Base-by-base conservation (phyloP, 2,113 vertebrate species). In the Crocuta crocuta region DNA sequence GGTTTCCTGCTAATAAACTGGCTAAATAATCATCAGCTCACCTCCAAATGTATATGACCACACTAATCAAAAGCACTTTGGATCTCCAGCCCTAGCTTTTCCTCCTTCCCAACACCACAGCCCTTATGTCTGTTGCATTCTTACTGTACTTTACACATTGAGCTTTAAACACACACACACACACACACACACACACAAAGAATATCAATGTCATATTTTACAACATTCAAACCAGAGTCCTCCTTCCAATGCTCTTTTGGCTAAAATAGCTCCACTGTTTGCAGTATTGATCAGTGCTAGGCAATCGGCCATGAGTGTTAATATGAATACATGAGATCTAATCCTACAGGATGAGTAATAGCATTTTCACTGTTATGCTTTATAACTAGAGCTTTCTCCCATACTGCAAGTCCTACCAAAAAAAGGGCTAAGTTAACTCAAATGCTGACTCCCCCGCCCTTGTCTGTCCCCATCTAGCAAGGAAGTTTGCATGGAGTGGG, bases 1-100 rank as follows among this genome's bases (percentile, higher is more conserved):
- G 79, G 83, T 84, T 97, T 95, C 92, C 83, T 87, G 86, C 95
- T 95, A 92, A 93, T 90, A 83, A 92, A 96, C 53, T 26, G 86
- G 68, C 61, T 82, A 84, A 91, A 73, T 39, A 66, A 92, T 96
- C 94, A 71, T 82, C 4, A 70, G 89, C 63, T 93, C 63, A 53
- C 79, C 89, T 97, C 86, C 74, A 87, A 90, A 80, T 53, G 39
- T 31, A 48, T 3, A 68, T 0, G 2, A 48, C 79, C 48, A 78
- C 28, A 58, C 94, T 71, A 48, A 58, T 83, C 82, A 15, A 43
- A 65, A 86, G 58, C 3, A 8, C 71, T 65, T 94, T 43, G 0
- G 58, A 19, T 83, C 70, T 19, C 35, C 5, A 28, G 63, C 63
- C 80, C 55, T 17, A 11, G 70, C 79, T 68, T 35, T 55, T 73